Percentiles rank a stretch among this genome's conserved stretches.
phyloP scores from a whole-genome alignment of 2,797 vertebrate species.

The Cuniculus paca region DNA sequence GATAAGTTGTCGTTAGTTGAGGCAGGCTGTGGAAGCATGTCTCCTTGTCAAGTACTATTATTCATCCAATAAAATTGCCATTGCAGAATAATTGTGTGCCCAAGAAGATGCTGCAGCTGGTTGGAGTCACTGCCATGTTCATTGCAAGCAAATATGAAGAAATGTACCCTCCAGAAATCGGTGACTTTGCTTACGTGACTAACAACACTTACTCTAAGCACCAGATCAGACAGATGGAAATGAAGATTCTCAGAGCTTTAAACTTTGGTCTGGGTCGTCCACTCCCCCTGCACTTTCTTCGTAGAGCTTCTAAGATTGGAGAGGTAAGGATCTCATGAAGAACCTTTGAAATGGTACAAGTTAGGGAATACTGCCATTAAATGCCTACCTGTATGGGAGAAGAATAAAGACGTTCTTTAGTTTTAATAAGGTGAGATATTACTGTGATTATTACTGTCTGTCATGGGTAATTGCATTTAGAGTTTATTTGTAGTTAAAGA shows the following conservation, averaged over 20 bases:
- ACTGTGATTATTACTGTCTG: background rate
- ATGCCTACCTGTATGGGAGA: background rate
- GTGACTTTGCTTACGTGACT: constrained; percentile 83
- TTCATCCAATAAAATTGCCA: background rate
- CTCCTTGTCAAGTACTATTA: background rate
- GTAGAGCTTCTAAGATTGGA: constrained; percentile 82
- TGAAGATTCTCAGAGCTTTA: constrained; percentile 85
- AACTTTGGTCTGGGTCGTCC: constrained; percentile 82
- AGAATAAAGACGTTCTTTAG: background rate
- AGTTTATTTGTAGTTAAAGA: background rate
- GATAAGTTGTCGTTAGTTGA: background rate
- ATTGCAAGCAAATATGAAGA: constrained; percentile 88
- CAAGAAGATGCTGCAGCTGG: constrained; percentile 92
- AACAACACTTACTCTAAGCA: constrained; percentile 77
- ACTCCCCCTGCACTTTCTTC: constrained; percentile 84
- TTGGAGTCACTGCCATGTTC: constrained; percentile 88
- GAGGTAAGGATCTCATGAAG: constrained; percentile 79
- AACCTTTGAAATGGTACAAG: background rate
- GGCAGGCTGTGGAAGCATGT: background rate
- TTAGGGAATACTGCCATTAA: background rate
- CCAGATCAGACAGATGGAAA: constrained; percentile 86
- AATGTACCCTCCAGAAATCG: constrained; percentile 70
- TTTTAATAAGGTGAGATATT: background rate
- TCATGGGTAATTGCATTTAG: background rate
- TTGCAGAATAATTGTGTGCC: constrained; percentile 90